Evolutionary conservation across 2,888 invertebrate species (phyloP), one percentile per base, ranked within the genome.

Genomic region (Crepidodera aurea): DNA sequence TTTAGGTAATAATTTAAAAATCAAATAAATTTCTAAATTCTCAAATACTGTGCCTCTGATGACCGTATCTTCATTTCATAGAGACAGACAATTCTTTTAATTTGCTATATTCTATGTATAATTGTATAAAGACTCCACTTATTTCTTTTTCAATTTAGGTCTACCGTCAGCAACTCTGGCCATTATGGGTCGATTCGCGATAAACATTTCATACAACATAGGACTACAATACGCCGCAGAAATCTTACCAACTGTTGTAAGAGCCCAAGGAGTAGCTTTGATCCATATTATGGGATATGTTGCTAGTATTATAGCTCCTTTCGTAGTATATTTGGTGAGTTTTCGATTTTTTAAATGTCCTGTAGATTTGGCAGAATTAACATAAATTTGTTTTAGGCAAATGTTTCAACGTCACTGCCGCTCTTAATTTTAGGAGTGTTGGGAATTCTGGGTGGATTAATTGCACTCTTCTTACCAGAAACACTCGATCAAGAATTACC

Each of bases 171-270:
- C 93, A 0, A 84, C 89, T 0, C 80, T 93, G 53, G 94, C 94
- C 5, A 92, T 95, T 64, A 82, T 90, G 63, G 94, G 94, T 2
- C 83, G 94, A 13, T 93, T 94, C 70, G 90, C 92, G 65, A 91
- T 94, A 8, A 94, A 94, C 78, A 93, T 94, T 51, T 91, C 94
- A 0, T 94, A 94, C 81, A 94, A 94, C 79, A 94, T 94, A 66
- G 93, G 94, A 0, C 84, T 94, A 0, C 94, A 94, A 71, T 95
- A 94, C 79, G 94, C 93, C 0, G 94, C 94, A 0, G 94, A 95
- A 77, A 80, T 95, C 10, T 78, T 94, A 7, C 94, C 94, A 0
- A 95, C 94, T 0, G 93, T 94, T 0, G 92, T 95, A 0, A 79
- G 94, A 42, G 94, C 93, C 0, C 93, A 94, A 77, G 94, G 93